Evolutionary conservation across 2,113 vertebrate genomes (phyloP).

Genomic region (Rhea pennata): DNA sequence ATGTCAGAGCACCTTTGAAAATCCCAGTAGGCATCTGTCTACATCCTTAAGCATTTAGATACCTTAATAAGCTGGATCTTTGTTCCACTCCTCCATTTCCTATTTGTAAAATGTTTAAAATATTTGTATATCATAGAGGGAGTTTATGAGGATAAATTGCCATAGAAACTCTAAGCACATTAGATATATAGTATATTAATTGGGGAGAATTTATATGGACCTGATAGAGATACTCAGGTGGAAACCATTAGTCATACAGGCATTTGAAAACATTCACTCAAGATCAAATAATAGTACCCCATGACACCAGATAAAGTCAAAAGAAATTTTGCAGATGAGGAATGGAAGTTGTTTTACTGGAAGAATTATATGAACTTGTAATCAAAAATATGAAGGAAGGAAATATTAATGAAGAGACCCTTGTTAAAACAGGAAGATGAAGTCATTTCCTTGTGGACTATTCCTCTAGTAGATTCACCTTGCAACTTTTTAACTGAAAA

Average conservation of each 20-base stretch:
- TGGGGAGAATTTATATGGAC: not conserved
- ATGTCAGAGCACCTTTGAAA: constrained; percentile 19
- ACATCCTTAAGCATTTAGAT: not conserved
- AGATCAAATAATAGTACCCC: not conserved
- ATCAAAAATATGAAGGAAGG: not conserved
- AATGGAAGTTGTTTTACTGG: not conserved
- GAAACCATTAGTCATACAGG: not conserved
- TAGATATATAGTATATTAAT: not conserved
- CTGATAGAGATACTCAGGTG: not conserved
- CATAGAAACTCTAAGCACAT: not conserved
- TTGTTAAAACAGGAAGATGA: not conserved
- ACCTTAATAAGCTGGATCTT: not conserved
- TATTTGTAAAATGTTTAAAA: constrained; percentile 6
- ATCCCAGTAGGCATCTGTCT: not conserved
- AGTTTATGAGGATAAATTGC: not conserved
- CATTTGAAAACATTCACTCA: not conserved
- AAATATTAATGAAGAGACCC: not conserved
- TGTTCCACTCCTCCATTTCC: not conserved
- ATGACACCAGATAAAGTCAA: not conserved
- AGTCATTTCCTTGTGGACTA: not conserved
- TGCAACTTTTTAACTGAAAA: not conserved
- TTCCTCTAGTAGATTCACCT: not conserved
- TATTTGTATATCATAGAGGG: not conserved
- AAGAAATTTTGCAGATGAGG: not conserved
- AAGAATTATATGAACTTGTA: not conserved